Conservation (phyloP, 2,888 invertebrate species). For the Drosophila bunnanda region DNA sequence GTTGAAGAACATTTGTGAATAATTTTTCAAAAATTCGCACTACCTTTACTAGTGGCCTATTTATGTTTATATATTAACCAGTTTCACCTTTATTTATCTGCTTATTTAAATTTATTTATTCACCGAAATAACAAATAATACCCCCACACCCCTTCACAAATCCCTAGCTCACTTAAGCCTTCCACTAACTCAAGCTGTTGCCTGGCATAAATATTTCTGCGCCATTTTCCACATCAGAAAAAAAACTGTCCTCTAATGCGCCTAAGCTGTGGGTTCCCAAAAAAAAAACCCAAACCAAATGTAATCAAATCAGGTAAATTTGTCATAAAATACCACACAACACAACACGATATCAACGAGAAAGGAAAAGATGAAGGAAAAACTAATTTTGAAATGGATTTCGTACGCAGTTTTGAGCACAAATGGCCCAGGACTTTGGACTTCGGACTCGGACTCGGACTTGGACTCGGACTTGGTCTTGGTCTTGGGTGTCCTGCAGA, state of each 20-base stretch:
- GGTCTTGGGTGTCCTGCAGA: conserved; percentile 73
- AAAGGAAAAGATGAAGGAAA: conserved; percentile 42
- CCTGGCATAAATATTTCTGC: conserved; percentile 33
- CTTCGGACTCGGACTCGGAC: conserved; percentile 13
- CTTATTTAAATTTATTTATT: not conserved
- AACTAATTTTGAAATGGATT: conserved; percentile 82
- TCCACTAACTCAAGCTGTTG: conserved; percentile 45
- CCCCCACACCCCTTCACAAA: not conserved
- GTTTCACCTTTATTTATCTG: not conserved
- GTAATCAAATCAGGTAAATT: conserved; percentile 84
- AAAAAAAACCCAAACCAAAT: conserved; percentile 54
- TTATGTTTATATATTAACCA: not conserved
- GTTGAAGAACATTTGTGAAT: not conserved
- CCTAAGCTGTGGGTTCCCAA: conserved; percentile 28
- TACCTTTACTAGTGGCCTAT: not conserved
- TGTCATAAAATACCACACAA: conserved; percentile 80
- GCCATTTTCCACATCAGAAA: conserved; percentile 30
- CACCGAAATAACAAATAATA: not conserved
- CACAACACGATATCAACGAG: conserved; percentile 27
- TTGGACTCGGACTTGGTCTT: conserved; percentile 13
- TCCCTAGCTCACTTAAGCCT: conserved; percentile 24
- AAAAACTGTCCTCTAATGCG: conserved; percentile 36
- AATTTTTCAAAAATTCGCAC: too few species aligned
- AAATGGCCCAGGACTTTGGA: conserved; percentile 65
- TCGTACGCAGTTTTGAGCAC: conserved; percentile 78